These are phyloP conservation scores for Allenopithecus nigroviridis DNA, from an alignment of 2,797 vertebrate genomes.

Conservation along the genomic window DNA sequence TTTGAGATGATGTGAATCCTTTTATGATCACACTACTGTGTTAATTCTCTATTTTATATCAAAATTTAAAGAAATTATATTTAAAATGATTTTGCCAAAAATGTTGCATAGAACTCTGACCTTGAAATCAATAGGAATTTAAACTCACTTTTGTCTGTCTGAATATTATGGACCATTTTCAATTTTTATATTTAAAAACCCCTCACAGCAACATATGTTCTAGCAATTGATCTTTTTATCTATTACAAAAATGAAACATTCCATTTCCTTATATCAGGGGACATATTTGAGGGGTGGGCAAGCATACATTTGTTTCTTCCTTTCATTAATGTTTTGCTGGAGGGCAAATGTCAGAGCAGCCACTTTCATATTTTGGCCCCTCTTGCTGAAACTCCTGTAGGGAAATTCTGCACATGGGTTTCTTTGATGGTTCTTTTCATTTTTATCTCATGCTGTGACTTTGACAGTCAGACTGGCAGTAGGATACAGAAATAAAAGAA, in stretches of 20 bases:
- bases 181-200: slow-evolving; percentile 55
- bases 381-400: slow-evolving; percentile 73
- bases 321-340: slow-evolving; percentile 78
- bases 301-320: slow-evolving; percentile 72
- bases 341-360: slow-evolving; percentile 74
- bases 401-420: slow-evolving; percentile 63
- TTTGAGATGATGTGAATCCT: background rate
- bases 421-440: slow-evolving; percentile 80
- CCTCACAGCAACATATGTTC: slow-evolving; percentile 52
- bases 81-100: background rate
- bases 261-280: slow-evolving; percentile 65
- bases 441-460: slow-evolving; percentile 74
- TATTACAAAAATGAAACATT: slow-evolving; percentile 56
- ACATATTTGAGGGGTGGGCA: slow-evolving; percentile 48
- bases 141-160: background rate
- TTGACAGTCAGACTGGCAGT: slow-evolving; percentile 77
- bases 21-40: background rate
- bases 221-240: slow-evolving; percentile 54
- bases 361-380: slow-evolving; percentile 73
- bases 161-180: slow-evolving; percentile 7
- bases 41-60: background rate
- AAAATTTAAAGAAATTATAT: background rate
- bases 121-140: slow-evolving; percentile 41
- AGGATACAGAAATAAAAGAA: slow-evolving; percentile 77
- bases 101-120: background rate